These are phyloP conservation scores for Dinocampus coccinellae DNA, from an alignment of 2,888 invertebrate genomes.

Conservation along the genomic window DNA sequence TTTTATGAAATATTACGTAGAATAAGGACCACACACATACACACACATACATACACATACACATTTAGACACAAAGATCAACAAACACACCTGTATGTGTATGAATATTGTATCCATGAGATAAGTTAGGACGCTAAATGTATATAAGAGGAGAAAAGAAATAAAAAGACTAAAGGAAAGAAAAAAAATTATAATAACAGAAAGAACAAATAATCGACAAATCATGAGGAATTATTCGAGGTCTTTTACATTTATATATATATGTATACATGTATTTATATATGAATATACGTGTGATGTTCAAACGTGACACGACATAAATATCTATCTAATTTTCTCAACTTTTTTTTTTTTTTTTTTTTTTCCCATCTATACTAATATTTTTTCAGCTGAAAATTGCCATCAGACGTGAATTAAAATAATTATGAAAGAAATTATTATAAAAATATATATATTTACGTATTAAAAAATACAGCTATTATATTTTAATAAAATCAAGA, in stretches of 20 bases:
- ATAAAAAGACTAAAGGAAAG: not conserved
- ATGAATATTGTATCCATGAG: no score
- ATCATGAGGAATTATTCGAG: not conserved
- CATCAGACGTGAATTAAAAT: conserved; percentile 5
- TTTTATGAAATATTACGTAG: not conserved
- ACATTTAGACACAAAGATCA: no score
- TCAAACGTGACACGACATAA: conserved; percentile 34
- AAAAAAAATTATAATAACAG: no score
- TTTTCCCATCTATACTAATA: conserved; percentile 12
- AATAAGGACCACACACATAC: conserved; percentile 12
- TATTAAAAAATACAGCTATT: not conserved
- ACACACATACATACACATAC: no score
- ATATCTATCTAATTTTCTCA: conserved; percentile 14
- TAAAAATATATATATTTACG: not conserved
- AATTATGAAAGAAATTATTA: not conserved
- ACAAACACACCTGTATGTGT: no score
- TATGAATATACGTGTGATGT: not conserved
- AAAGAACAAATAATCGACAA: not conserved
- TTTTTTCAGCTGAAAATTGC: conserved; percentile 20
- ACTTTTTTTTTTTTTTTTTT: no score
- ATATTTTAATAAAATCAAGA: not conserved
- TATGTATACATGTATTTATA: no score
- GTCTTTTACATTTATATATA: not conserved
- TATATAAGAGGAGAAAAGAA: not conserved
- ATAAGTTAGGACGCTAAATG: not conserved